Evolutionary conservation across 1,140 invertebrate species (phyloP), one percentile per base, ranked within the genome.

Genomic region (Asbolus verrucosus): DNA sequence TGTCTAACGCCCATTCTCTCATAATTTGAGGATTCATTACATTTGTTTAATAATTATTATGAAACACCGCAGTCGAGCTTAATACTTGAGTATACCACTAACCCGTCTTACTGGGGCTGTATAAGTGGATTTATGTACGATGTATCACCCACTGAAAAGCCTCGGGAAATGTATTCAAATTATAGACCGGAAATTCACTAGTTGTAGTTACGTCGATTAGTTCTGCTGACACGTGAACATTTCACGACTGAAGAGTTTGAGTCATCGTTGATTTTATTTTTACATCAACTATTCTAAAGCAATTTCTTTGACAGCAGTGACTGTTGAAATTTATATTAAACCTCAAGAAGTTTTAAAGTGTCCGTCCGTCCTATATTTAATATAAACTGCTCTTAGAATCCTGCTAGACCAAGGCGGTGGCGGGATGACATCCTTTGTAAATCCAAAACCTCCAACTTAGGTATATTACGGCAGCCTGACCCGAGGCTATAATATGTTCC

Each of bases 161-260:
- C 46, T n/a, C 46, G 27, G 46, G 46, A 54, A 54, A 54, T 54
- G 46, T 54, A 54, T 54, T 54, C 46, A 54, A 54, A 54, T 54
- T 54, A 21, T 54, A 14, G 46, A 54, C 46, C 46, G 46, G 46
- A 54, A 54, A 54, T 54, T 54, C 46, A 21, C 46, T 54, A 54
- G n/a, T n/a, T n/a, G n/a, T n/a, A n/a, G n/a, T n/a, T n/a, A n/a
- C n/a, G n/a, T n/a, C n/a, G n/a, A n/a, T n/a, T n/a, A n/a, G n/a
- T n/a, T n/a, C n/a, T n/a, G n/a, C n/a, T n/a, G n/a, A n/a, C n/a
- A n/a, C n/a, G n/a, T n/a, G n/a, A n/a, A n/a, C n/a, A n/a, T n/a
- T n/a, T n/a, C n/a, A n/a, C n/a, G n/a, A n/a, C n/a, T n/a, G n/a
- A n/a, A n/a, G n/a, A n/a, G n/a, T n/a, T n/a, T n/a, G n/a, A n/a